Evolutionary conservation across 2,888 invertebrate genomes (phyloP).

Genomic region (Meghimatium bilineatum): DNA sequence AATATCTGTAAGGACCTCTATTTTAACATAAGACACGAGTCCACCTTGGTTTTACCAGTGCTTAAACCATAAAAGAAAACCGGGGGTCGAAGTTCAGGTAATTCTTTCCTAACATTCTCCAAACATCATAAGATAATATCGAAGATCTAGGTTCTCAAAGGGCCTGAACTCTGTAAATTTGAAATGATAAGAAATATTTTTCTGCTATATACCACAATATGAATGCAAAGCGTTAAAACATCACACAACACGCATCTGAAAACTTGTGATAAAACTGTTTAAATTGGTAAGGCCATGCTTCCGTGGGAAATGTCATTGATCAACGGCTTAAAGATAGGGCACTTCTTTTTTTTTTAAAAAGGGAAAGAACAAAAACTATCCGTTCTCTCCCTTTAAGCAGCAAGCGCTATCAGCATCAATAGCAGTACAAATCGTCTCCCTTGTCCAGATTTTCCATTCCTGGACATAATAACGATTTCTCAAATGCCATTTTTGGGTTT

Average conservation of each 20-base stretch:
- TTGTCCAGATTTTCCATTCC: slow-evolving; percentile 11
- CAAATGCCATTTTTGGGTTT: not conserved
- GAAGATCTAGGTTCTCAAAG: too few species aligned
- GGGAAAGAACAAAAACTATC: slow-evolving; percentile 10
- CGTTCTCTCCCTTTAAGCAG: slow-evolving; percentile 20
- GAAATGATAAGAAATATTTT: too few species aligned
- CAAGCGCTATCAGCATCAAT: slow-evolving; percentile 2
- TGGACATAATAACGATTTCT: not conserved
- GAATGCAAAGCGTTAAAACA: not conserved
- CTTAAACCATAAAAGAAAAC: too few species aligned
- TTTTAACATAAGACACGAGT: too few species aligned
- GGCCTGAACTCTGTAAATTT: too few species aligned
- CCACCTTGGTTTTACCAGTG: too few species aligned
- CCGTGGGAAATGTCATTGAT: slow-evolving; percentile 23
- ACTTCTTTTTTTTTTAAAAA: too few species aligned
- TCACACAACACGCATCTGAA: not conserved
- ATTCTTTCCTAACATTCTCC: too few species aligned
- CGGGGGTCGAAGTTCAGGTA: too few species aligned
- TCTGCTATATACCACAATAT: not conserved
- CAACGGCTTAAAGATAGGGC: not conserved
- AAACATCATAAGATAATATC: too few species aligned
- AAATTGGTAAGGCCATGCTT: not conserved
- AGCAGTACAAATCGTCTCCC: slow-evolving; percentile 16
- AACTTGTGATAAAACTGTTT: not conserved
- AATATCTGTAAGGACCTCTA: too few species aligned